Percentiles rank a stretch among this genome's conserved stretches.
phyloP scores from a whole-genome alignment of 2,113 vertebrate species.

The Apeltes quadracus region DNA sequence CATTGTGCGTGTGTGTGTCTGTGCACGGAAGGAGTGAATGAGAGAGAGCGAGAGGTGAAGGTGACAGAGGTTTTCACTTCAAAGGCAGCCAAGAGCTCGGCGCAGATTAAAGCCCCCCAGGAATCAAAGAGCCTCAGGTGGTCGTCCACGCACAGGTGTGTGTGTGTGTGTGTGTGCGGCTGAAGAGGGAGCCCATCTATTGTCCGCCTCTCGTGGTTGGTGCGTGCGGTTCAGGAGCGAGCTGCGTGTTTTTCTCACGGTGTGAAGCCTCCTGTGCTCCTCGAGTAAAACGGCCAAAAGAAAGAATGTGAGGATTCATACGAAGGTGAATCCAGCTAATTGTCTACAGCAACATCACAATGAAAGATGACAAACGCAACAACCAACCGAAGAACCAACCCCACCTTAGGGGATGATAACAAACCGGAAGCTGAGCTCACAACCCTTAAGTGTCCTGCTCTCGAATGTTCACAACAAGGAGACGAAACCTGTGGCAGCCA shows the following conservation, averaged over 20 bases:
- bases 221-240: too few species aligned
- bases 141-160: slow-evolving; percentile 65
- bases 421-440: neutral
- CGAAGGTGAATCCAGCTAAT: neutral
- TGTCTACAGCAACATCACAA: neutral
- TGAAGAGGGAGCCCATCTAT: too few species aligned
- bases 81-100: slow-evolving; percentile 73
- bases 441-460: neutral
- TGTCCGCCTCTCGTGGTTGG: too few species aligned
- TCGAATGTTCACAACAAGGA: neutral
- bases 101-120: slow-evolving; percentile 82
- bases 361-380: neutral
- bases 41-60: slow-evolving; percentile 32
- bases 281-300: neutral
- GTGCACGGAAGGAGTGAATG: slow-evolving; percentile 1
- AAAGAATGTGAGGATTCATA: neutral
- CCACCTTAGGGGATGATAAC: neutral
- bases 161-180: slow-evolving; percentile 13
- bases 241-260: too few species aligned
- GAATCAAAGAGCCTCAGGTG: slow-evolving; percentile 81
- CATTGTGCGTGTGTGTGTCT: slow-evolving; percentile 7
- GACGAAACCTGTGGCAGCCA: neutral
- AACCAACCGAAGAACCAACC: too few species aligned
- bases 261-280: neutral
- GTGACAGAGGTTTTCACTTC: slow-evolving; percentile 79